Evolutionary conservation across 2,113 vertebrate species (phyloP), one percentile per base, ranked within the genome.

Genomic region (Dryoscopus gambensis): DNA sequence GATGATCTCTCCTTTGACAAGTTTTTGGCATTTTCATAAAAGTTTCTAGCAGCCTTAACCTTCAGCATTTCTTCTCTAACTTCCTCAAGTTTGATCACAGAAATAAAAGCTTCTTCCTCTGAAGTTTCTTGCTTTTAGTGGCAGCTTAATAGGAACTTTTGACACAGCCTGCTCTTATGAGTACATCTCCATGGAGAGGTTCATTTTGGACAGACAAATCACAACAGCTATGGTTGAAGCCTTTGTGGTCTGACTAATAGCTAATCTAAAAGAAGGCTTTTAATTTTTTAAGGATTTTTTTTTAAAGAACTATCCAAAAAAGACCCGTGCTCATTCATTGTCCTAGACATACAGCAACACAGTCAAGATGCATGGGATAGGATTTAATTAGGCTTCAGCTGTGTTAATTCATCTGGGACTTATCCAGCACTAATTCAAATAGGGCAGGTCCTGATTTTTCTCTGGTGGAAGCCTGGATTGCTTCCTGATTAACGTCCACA

Each of bases 331-430:
- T 92, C n/a, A 21, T 89, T 97, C 49, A 39, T 65, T 93, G 63
- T 87, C 63, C 30, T 80, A 69, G 87, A 42, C 42, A 57, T 46
- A 50, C 16, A 76, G 78, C 31, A 95, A n/a, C 53, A 39, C 7
- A 62, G 55, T 73, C 35, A 77, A 65, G 78, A 77, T 94, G 65
- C 62, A 62, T 49, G 70, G 84, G 69, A 24, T 79, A 44, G 63
- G 63, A 89, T 79, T 93, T 93, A 93, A 91, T 95, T 90, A 94
- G 75, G 33, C 55, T 95, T 95, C 31, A 50, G 59, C 59, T 91
- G 40, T 85, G 77, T 74, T 49, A 85, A 88, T 35, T 80, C 82
- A 69, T 70, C 63, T 80, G 89, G 84, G 84, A 91, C 47, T 71
- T 57, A 83, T 50, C 56, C 79, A 77, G 71, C n/a, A 63, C 84